A percentile compares a stretch with the other conserved stretches of the same genome.
These are phyloP conservation scores for Aphaenogaster ashmeadi DNA, from an alignment of 1,140 invertebrate genomes.

Conservation along the genomic window DNA sequence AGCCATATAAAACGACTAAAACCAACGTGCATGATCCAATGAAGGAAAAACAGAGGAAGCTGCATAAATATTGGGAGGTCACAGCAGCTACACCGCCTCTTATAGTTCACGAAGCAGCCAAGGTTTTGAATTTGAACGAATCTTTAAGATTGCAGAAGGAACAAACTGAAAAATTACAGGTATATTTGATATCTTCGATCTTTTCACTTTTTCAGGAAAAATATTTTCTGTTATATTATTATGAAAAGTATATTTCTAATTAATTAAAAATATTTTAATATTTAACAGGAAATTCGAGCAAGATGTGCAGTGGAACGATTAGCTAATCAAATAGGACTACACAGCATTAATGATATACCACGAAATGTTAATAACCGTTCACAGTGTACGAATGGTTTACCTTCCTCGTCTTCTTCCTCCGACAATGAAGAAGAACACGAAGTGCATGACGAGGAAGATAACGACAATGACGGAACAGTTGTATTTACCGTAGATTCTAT, in stretches of 20 bases:
- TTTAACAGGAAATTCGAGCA: slow-evolving; percentile 84
- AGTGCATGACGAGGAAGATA: slow-evolving; percentile 85
- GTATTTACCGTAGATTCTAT: slow-evolving; percentile 80
- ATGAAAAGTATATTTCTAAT: slow-evolving; percentile 15
- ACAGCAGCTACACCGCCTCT: slow-evolving; percentile 90
- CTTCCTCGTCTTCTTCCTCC: slow-evolving; percentile 71
- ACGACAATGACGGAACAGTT: slow-evolving; percentile 84
- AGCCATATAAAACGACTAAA: slow-evolving; percentile 90
- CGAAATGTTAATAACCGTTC: slow-evolving; percentile 71
- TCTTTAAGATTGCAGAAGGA: slow-evolving; percentile 88
- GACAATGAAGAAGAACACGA: slow-evolving; percentile 84
- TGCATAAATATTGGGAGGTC: slow-evolving; percentile 90
- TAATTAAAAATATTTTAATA: slow-evolving; percentile 29
- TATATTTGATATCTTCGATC: slow-evolving; percentile 67
- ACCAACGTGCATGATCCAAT: slow-evolving; percentile 89
- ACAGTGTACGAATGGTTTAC: slow-evolving; percentile 64
- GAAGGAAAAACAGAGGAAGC: slow-evolving; percentile 89
- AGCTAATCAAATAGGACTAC: slow-evolving; percentile 77
- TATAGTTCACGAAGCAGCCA: slow-evolving; percentile 87
- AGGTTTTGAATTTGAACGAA: slow-evolving; percentile 88
- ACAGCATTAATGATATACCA: slow-evolving; percentile 72
- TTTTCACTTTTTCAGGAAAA: neutral
- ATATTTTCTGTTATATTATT: neutral
- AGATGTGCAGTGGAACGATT: slow-evolving; percentile 86
- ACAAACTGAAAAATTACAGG: slow-evolving; percentile 83